These are phyloP conservation scores for Melanotaenia nigrans DNA, from an alignment of 2,797 vertebrate genomes.

Conservation along the genomic window DNA sequence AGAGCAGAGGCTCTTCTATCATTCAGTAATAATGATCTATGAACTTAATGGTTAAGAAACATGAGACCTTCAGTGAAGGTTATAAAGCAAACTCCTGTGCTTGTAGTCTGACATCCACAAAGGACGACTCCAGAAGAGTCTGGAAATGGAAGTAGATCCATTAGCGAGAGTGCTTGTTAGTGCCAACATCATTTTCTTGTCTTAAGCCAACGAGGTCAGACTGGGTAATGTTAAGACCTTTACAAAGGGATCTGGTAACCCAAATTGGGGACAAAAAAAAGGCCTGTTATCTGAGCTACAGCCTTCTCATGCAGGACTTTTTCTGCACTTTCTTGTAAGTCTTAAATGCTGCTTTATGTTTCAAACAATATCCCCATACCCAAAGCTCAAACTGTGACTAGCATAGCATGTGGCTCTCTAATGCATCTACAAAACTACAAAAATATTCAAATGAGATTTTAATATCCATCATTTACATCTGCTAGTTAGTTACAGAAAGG, in stretches of 20 bases:
- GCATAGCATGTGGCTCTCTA: background rate
- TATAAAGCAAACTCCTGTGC: slow-evolving; percentile 38
- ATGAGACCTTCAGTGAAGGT: slow-evolving; percentile 41
- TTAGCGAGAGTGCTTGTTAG: slow-evolving; percentile 64
- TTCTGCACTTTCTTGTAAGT: background rate
- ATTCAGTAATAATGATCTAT: slow-evolving; percentile 31
- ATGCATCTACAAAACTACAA: background rate
- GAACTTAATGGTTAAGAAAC: slow-evolving; percentile 50
- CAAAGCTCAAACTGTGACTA: background rate
- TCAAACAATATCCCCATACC: background rate
- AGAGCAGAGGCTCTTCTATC: background rate
- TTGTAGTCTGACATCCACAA: slow-evolving; percentile 22
- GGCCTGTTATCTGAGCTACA: slow-evolving; percentile 22
- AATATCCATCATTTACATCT: slow-evolving; percentile 10
- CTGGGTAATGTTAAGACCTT: slow-evolving; percentile 40
- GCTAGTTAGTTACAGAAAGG: slow-evolving; percentile 10
- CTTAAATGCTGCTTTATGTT: slow-evolving; percentile 1
- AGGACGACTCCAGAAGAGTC: slow-evolving; percentile 31
- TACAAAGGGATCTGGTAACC: slow-evolving; percentile 29
- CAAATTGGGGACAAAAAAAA: slow-evolving; percentile 15
- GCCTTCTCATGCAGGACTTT: background rate
- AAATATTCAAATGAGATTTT: slow-evolving; percentile 3
- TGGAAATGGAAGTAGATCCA: slow-evolving; percentile 58
- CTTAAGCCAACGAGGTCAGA: slow-evolving; percentile 48
- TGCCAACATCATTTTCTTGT: slow-evolving; percentile 28